Evolutionary conservation across 1,140 invertebrate genomes (phyloP), one percentile per base, ranked within the genome.

Genomic region (Drosophila lowei): DNA sequence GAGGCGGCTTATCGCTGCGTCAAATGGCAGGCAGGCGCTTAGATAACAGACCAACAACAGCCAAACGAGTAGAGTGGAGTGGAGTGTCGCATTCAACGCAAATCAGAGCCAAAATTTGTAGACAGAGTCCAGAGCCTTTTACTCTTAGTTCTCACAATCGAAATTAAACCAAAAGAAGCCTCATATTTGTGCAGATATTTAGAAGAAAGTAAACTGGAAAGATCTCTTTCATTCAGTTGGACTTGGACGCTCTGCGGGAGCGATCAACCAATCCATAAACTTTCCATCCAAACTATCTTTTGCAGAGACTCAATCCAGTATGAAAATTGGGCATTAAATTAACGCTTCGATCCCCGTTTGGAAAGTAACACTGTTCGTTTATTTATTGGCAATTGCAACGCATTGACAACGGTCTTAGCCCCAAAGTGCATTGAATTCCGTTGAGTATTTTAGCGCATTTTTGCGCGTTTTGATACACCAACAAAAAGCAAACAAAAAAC

Each of bases 1-100:
- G 11, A 3, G 3, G 11, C 28, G 9, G 38, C 68, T 85, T 85
- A 88, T 85, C 81, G 64, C 81, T 86, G 83, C 83, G 81, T 67
- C 83, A 85, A 81, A 77, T 48, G 67, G 44, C 61, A 81, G 61
- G 5, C 23, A 6, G 50, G 50, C 63, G 67, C 62, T 85, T 85
- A 85, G 81, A 86, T 85, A 85, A 86, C 41, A 79, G 30, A 11
- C 30, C 30, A 34, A 34, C 30, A 34, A 11, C 59, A 42, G 42
- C 18, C 48, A 25, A 60, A 34, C 30, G 30, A 34, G 30, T 34
- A 2, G 2, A 30, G 7, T 8, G 30, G 30, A 34, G 9, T 34
- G 34, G 64, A 71, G 68, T 85, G 81, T 42, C 81, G 81, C 79
- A 83, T 71, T 61, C 66, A 72, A 66, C 61, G 66, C 62, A 57